Evolutionary conservation across 1,140 invertebrate genomes (phyloP), one percentile per base, ranked within the genome.

Genomic region (Lordiphosa stackelbergi): DNA sequence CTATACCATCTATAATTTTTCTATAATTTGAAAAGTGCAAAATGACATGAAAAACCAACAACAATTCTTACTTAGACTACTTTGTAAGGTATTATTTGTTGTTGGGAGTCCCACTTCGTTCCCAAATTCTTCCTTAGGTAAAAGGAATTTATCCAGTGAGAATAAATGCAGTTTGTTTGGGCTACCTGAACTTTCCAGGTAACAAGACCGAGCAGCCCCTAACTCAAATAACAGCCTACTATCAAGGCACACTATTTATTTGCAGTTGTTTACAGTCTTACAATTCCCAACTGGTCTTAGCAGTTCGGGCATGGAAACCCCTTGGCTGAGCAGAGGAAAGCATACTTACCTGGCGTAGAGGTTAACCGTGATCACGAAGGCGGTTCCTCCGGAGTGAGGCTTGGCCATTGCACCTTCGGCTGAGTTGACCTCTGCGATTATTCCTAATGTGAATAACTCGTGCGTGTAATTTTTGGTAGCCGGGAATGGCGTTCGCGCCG

Each of bases 351-450:
- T 90, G 89, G 88, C 88, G 88, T 87, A 88, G 91, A 90, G 90
- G 88, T 88, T 88, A 81, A 91, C 90, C 90, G 85, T 91, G 91
- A 92, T 92, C 91, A 91, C 48, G 68, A 91, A 92, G 91, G 90
- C 88, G 90, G 90, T 91, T 90, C 88, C 89, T 90, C 90, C 90
- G 90, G 90, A 88, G 88, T 66, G 91, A 92, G 90, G 86, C 90
- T 89, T 71, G 74, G 77, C 45, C 72, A 73, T 74, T 73, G 71
- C 64, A 73, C 69, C 5, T 48, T 36, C 52, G 64, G 65, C 43
- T 53, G 53, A 91, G 73, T 66, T 78, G 74, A 79, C 74, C 77
- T 73, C 59, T 73, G 85, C 85, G 85, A 86, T 85, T 86, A 85
- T 78, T 84, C 85, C 79, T 79, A 85, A 86, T 85, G 85, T 68